A percentile compares a stretch with the other conserved stretches of the same genome.
phyloP scores from a whole-genome alignment of 1,140 invertebrate genomes.

The Sipha flava region DNA sequence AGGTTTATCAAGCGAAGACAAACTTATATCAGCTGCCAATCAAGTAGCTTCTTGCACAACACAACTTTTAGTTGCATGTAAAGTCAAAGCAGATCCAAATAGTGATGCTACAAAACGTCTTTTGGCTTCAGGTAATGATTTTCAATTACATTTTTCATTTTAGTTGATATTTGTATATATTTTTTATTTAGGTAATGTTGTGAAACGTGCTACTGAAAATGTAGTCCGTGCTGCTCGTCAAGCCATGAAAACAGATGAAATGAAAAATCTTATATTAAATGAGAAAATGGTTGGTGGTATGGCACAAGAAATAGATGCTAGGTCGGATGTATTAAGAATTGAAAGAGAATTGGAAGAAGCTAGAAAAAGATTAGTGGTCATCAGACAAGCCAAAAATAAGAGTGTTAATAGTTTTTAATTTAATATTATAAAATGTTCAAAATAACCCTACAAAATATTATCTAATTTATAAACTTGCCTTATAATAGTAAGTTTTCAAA shows the following conservation, averaged over 20 bases:
- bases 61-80: conserved; percentile 95
- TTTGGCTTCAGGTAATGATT: conserved; percentile 48
- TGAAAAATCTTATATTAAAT: conserved; percentile 79
- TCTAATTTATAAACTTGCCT: not conserved
- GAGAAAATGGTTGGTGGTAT: conserved; percentile 86
- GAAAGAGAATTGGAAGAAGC: conserved; percentile 91
- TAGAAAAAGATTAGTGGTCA: conserved; percentile 72
- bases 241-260: conserved; percentile 84
- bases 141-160: not conserved
- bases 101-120: conserved; percentile 87
- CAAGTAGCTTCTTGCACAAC: conserved; percentile 96
- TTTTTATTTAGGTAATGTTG: conserved; percentile 85
- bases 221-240: conserved; percentile 89
- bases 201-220: conserved; percentile 95
- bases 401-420: not conserved
- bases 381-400: conserved; percentile 75
- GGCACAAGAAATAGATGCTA: conserved; percentile 83
- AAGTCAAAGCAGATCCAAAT: conserved; percentile 93
- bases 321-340: conserved; percentile 79
- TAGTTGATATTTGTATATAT: not conserved
- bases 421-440: not conserved
- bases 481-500: not conserved
- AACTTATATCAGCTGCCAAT: conserved; percentile 91
- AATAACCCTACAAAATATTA: not conserved
- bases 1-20: conserved; percentile 88